Percentiles rank a stretch among this genome's conserved stretches.
These are phyloP conservation scores for Ennomos fuscantarius DNA, from an alignment of 2,888 invertebrate species.

Conservation along the genomic window DNA sequence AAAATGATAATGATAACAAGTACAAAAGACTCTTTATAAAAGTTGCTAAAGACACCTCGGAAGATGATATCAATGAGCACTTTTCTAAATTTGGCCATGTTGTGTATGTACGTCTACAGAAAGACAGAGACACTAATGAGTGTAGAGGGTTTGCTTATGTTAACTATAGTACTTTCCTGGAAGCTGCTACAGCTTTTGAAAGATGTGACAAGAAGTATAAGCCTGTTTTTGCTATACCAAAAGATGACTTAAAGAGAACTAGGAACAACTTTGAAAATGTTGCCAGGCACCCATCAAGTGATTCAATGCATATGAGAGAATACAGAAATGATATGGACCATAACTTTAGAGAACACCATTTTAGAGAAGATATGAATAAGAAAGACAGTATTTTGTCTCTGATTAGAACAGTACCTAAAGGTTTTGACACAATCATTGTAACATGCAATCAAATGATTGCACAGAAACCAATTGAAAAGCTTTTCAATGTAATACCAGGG, in stretches of 20 bases:
- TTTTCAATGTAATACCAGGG: conserved; percentile 94
- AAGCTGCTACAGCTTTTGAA: conserved; percentile 95
- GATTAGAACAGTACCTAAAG: conserved; percentile 62
- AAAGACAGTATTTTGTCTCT: conserved; percentile 46
- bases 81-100: conserved; percentile 95
- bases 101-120: conserved; percentile 90
- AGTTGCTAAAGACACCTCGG: conserved; percentile 91
- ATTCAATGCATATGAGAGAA: conserved; percentile 30
- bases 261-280: conserved; percentile 59
- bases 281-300: conserved; percentile 47
- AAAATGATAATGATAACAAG: conserved; percentile 61
- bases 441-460: conserved; percentile 89
- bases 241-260: conserved; percentile 79
- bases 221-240: conserved; percentile 96
- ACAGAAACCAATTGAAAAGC: conserved; percentile 91
- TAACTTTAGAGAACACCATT: conserved; percentile 30
- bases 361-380: conserved; percentile 40
- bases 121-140: conserved; percentile 91
- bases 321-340: conserved; percentile 28
- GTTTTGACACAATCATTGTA: conserved; percentile 88
- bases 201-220: conserved; percentile 94
- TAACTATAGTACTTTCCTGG: conserved; percentile 90
- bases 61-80: conserved; percentile 90
- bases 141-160: conserved; percentile 96
- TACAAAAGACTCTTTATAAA: conserved; percentile 93